A percentile compares a stretch with the other conserved stretches of the same genome.
Conservation (phyloP, 2,888 invertebrate genomes). For the Hemaris fuciformis region DNA sequence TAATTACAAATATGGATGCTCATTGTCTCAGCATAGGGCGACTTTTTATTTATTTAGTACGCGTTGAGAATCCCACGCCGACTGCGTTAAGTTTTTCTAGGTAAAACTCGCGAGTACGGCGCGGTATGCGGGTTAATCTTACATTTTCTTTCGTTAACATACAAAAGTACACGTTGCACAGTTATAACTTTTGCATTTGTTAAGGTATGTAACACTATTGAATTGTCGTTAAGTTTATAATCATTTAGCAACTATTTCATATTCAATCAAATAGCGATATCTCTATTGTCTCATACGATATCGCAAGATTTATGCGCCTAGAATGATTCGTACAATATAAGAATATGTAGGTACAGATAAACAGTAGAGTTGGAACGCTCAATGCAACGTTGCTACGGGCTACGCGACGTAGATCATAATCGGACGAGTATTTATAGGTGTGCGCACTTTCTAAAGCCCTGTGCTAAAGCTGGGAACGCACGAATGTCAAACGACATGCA, state of each 20-base stretch:
- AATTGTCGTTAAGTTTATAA: neutral
- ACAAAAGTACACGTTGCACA: neutral
- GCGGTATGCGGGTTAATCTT: constrained; percentile 49
- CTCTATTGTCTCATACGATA: constrained; percentile 13
- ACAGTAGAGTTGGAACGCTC: constrained; percentile 28
- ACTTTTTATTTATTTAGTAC: constrained; percentile 49
- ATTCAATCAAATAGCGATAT: constrained; percentile 15
- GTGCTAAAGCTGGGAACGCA: constrained; percentile 49
- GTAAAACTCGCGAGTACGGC: constrained; percentile 53
- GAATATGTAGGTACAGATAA: constrained; percentile 12
- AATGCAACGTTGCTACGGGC: constrained; percentile 69
- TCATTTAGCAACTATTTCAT: constrained; percentile 10
- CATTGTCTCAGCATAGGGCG: constrained; percentile 44
- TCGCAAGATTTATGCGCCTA: constrained; percentile 26
- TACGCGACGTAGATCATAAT: constrained; percentile 80
- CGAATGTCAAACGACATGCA: constrained; percentile 65
- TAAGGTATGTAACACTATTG: neutral
- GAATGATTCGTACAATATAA: constrained; percentile 21
- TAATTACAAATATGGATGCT: constrained; percentile 30
- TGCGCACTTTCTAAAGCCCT: constrained; percentile 29
- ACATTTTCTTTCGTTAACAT: constrained; percentile 32
- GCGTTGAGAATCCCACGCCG: constrained; percentile 55
- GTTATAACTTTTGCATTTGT: neutral
- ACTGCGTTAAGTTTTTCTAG: constrained; percentile 55
- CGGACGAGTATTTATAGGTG: constrained; percentile 60